These are phyloP conservation scores for Mactromeris polynyma DNA, from an alignment of 2,888 invertebrate species.

Conservation along the genomic window DNA sequence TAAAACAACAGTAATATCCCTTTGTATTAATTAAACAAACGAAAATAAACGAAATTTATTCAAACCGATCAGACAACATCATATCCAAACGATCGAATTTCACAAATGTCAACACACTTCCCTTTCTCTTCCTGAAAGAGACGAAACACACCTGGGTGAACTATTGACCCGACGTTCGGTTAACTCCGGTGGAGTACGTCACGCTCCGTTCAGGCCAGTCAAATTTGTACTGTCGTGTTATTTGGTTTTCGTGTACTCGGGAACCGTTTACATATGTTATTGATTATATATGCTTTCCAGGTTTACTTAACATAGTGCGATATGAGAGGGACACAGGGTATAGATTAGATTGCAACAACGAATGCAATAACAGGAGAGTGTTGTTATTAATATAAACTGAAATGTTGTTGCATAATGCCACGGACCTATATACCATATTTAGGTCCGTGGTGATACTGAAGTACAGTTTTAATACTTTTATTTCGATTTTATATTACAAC, in stretches of 20 bases:
- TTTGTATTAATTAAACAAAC: not conserved
- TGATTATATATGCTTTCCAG: no score
- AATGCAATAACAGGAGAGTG: no score
- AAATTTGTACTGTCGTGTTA: not conserved
- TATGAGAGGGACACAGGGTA: no score
- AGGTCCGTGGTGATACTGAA: no score
- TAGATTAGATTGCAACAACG: no score
- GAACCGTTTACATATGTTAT: no score
- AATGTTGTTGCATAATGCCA: no score
- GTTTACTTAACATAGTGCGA: no score
- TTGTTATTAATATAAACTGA: no score
- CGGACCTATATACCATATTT: no score
- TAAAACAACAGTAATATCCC: not conserved
- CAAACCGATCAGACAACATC: not conserved
- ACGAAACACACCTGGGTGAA: conserved; percentile 66
- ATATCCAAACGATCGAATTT: conserved; percentile 7
- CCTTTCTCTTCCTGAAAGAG: conserved; percentile 37
- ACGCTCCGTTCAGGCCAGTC: conserved; percentile 22
- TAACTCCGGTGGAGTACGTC: conserved; percentile 30
- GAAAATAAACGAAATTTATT: conserved; percentile 3
- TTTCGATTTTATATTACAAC: no score
- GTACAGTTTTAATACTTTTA: no score
- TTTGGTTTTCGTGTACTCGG: not conserved
- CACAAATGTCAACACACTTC: conserved; percentile 43
- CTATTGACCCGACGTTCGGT: conserved; percentile 54